A percentile compares a stretch with the other conserved stretches of the same genome.
Conservation (phyloP, 2,113 vertebrate genomes). For the Oncorhynchus kisutch region DNA sequence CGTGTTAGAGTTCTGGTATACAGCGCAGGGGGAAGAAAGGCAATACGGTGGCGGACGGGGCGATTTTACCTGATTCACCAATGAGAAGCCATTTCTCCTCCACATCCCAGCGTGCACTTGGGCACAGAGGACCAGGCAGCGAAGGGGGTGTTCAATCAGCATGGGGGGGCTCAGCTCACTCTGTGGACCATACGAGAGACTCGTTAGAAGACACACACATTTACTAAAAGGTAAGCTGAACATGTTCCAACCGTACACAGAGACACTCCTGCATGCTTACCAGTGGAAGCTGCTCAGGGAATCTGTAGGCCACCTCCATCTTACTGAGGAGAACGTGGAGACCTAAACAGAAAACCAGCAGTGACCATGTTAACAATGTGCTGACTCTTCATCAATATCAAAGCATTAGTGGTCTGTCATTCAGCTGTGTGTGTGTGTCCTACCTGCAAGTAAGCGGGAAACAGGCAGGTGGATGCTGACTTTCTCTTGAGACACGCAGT, state of each 20-base stretch:
- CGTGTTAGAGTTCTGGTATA: too few species aligned
- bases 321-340: constrained; percentile 93
- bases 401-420: too few species aligned
- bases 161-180: constrained; percentile 94
- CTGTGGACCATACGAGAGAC: constrained; percentile 61
- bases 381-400: too few species aligned
- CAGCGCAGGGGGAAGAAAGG: background rate
- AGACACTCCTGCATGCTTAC: constrained; percentile 69
- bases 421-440: background rate
- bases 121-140: constrained; percentile 93
- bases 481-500: constrained; percentile 95
- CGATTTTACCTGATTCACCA: constrained; percentile 90
- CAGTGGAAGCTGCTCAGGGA: constrained; percentile 92
- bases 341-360: constrained; percentile 66
- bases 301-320: constrained; percentile 89
- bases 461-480: constrained; percentile 97
- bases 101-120: constrained; percentile 99
- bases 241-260: background rate
- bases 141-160: constrained; percentile 92
- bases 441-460: constrained; percentile 95
- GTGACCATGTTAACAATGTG: background rate
- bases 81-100: constrained; percentile 96
- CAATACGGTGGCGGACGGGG: background rate
- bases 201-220: background rate
- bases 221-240: background rate